phyloP scores from a whole-genome alignment of 1,140 invertebrate genomes.

The Brachionus sp. region DNA sequence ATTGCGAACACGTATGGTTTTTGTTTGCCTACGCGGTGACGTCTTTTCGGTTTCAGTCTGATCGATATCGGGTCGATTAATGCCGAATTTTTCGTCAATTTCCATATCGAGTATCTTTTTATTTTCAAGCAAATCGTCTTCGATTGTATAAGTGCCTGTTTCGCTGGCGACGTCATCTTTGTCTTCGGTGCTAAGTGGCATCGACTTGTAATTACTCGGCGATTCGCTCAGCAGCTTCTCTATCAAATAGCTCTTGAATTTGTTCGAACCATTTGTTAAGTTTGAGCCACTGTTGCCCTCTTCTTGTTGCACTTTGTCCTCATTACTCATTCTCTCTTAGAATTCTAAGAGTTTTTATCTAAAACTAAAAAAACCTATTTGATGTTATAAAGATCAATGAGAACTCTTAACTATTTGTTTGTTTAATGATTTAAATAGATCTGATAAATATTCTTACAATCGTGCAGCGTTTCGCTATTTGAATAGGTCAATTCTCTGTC shows the following conservation, averaged over 20 bases:
- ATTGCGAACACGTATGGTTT: not conserved
- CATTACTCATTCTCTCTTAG: slow-evolving; percentile 28
- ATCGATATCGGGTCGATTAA: not conserved
- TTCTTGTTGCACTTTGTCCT: not conserved
- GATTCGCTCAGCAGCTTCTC: slow-evolving; percentile 11
- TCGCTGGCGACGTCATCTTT: not conserved
- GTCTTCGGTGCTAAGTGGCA: not conserved
- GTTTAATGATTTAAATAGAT: not conserved
- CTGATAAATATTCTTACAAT: not conserved
- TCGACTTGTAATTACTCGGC: not conserved
- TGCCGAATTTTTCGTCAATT: slow-evolving; percentile 23
- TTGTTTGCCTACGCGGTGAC: not conserved
- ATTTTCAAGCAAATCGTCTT: not conserved
- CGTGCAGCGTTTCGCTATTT: not conserved
- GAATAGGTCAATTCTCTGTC: not conserved
- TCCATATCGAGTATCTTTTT: not conserved
- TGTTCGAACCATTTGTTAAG: not conserved
- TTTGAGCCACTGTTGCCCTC: not conserved
- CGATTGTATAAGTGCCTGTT: slow-evolving; percentile 25
- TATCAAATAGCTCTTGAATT: slow-evolving; percentile 15
- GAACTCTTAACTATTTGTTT: not conserved
- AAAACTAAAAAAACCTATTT: not conserved
- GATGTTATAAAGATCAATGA: not conserved
- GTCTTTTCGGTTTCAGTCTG: not conserved
- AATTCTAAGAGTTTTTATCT: not conserved